Evolutionary conservation across 2,888 invertebrate species (phyloP).

Genomic region (Xestia c-nigrum): DNA sequence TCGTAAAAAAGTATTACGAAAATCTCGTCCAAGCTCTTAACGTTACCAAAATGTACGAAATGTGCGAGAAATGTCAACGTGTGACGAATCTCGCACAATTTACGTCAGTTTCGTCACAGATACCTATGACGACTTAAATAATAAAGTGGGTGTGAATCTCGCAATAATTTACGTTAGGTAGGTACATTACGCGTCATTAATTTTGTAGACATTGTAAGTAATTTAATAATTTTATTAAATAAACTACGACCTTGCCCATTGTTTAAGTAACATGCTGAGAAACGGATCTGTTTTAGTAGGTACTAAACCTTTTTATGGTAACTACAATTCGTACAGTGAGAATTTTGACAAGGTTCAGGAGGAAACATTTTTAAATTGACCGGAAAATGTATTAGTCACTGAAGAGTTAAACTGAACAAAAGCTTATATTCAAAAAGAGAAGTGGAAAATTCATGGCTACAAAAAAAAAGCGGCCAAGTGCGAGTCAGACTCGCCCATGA

Average conservation of each 20-base stretch:
- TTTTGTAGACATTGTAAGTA: slow-evolving; percentile 10
- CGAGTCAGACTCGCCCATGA: no score
- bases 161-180: slow-evolving; percentile 13
- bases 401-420: no score
- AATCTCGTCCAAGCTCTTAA: slow-evolving; percentile 5
- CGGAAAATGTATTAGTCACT: no score
- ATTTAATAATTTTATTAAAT: slow-evolving; percentile 34
- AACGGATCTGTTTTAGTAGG: slow-evolving; percentile 24
- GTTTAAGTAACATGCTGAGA: slow-evolving; percentile 30
- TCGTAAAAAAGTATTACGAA: slow-evolving; percentile 31
- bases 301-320: not conserved
- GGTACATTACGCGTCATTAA: slow-evolving; percentile 27
- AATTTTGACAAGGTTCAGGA: no score
- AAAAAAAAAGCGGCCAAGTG: no score
- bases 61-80: slow-evolving; percentile 34
- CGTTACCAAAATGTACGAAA: slow-evolving; percentile 16
- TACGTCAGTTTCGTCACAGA: slow-evolving; percentile 31
- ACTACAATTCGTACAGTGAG: no score
- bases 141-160: slow-evolving; percentile 36
- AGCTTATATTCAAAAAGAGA: no score
- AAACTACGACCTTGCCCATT: slow-evolving; percentile 36
- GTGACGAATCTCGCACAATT: slow-evolving; percentile 44
- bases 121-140: slow-evolving; percentile 32
- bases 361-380: no score
- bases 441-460: no score